Conservation (phyloP, 64 coral and sea anemone genomes). For the Dendronephthya gigantea region DNA sequence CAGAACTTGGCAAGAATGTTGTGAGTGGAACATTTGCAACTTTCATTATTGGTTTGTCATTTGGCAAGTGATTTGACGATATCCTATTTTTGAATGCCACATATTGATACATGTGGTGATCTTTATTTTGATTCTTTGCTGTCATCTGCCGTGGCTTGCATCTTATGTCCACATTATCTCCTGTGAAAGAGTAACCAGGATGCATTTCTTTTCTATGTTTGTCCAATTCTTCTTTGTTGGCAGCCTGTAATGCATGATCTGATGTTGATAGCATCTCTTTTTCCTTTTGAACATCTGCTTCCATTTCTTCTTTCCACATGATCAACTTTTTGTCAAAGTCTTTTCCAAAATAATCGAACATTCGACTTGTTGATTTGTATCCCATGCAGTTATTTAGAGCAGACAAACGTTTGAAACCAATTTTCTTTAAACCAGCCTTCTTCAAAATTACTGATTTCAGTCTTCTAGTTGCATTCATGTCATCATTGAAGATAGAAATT, state of each 20-base stretch:
- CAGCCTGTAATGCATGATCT: background rate
- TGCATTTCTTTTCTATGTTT: constrained; percentile 20
- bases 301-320: constrained; percentile 25
- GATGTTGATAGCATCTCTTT: background rate
- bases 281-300: constrained; percentile 15
- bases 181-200: constrained; percentile 40
- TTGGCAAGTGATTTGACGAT: constrained; percentile 30
- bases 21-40: constrained; percentile 15
- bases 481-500: constrained; percentile 38
- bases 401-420: constrained; percentile 30
- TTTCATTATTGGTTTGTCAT: constrained; percentile 4
- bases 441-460: constrained; percentile 33
- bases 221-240: background rate
- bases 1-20: constrained; percentile 23
- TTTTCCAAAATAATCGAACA: constrained; percentile 20
- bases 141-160: constrained; percentile 37
- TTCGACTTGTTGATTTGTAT: constrained; percentile 19
- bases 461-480: constrained; percentile 24
- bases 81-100: constrained; percentile 5
- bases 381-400: constrained; percentile 31
- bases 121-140: constrained; percentile 23
- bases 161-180: constrained; percentile 39
- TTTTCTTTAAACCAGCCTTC: constrained; percentile 39
- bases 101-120: constrained; percentile 35
- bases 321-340: constrained; percentile 20